Percentiles rank a stretch among this genome's conserved stretches.
Evolutionary conservation across 2,888 invertebrate species (phyloP).

Genomic region (Hartigia nigra): DNA sequence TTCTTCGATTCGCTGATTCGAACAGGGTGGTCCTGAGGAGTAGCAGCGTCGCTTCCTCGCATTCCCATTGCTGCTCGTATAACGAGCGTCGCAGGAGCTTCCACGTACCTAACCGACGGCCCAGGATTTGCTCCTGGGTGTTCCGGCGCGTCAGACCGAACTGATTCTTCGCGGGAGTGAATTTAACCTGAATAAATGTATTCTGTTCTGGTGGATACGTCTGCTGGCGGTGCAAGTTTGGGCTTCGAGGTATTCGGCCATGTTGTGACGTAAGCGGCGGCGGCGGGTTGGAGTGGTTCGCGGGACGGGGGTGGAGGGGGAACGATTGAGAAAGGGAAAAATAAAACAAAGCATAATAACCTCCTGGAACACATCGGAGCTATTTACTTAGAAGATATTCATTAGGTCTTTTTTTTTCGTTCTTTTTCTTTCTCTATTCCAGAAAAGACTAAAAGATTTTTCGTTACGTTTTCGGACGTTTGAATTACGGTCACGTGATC

Average conservation of each 20-base stretch:
- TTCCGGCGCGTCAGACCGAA: constrained; percentile 49
- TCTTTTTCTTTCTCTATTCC: neutral
- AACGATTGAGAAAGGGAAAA: too few species aligned
- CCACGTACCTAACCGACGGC: constrained; percentile 21
- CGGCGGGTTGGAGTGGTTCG: too few species aligned
- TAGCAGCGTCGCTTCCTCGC: constrained; percentile 38
- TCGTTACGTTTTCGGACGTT: neutral
- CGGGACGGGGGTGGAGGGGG: too few species aligned
- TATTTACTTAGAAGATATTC: neutral
- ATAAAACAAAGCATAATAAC: neutral
- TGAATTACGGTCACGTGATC: too few species aligned
- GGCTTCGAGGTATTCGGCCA: neutral
- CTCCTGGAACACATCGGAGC: neutral
- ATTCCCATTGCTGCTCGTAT: constrained; percentile 54
- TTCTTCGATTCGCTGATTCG: constrained; percentile 41
- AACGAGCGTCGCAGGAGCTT: constrained; percentile 44
- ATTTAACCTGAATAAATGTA: constrained; percentile 52
- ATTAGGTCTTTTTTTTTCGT: too few species aligned
- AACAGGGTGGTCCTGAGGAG: constrained; percentile 48
- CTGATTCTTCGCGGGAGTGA: constrained; percentile 49
- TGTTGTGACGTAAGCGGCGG: too few species aligned
- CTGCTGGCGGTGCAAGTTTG: neutral
- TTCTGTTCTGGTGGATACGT: constrained; percentile 30
- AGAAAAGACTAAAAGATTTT: neutral
- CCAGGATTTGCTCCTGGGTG: constrained; percentile 43